A percentile compares a stretch with the other conserved stretches of the same genome.
phyloP scores from a whole-genome alignment of 2,113 vertebrate species.

The Neomonachus schauinslandi region DNA sequence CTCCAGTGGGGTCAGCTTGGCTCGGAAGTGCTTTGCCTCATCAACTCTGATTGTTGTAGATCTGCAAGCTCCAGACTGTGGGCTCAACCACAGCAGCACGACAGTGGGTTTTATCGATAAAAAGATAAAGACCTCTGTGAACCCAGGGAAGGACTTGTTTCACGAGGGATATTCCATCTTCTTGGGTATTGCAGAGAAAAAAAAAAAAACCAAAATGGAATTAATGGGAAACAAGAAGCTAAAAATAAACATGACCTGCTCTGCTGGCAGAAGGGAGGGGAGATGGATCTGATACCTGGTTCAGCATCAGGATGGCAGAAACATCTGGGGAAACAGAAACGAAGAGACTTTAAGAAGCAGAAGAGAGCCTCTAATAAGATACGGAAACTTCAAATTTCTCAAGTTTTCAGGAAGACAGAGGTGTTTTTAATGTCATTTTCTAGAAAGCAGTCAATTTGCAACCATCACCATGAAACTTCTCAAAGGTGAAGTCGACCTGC shows the following conservation, averaged over 20 bases:
- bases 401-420: neutral
- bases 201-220: neutral
- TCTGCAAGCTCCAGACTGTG: neutral
- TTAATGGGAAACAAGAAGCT: slow-evolving; percentile 28
- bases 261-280: neutral
- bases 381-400: neutral
- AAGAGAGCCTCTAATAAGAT: neutral
- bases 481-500: neutral
- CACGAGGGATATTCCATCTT: neutral
- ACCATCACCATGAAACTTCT: neutral
- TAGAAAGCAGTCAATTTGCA: neutral
- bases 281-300: neutral
- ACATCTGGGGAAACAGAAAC: neutral
- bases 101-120: slow-evolving; percentile 29
- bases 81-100: neutral
- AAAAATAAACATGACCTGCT: neutral
- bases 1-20: neutral
- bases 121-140: slow-evolving; percentile 37
- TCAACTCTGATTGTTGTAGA: neutral
- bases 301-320: neutral
- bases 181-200: neutral
- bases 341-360: neutral
- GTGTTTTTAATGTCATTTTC: neutral
- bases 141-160: neutral
- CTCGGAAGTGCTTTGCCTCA: neutral